Evolutionary conservation across 2,113 vertebrate species (phyloP), one percentile per base, ranked within the genome.

Genomic region (Ictalurus punctatus): DNA sequence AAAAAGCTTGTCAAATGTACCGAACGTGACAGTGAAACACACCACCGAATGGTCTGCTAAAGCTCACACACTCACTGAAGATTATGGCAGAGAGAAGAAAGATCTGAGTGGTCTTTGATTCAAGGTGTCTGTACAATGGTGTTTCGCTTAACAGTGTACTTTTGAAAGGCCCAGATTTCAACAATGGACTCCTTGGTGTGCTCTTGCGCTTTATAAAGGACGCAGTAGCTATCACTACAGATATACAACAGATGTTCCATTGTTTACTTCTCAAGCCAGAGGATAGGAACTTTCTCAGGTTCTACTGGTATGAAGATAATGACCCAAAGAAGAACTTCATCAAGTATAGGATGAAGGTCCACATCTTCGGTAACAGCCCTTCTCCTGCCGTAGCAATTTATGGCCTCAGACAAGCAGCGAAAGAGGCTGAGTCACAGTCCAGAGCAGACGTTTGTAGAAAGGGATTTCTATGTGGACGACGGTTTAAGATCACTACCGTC

Each of bases 191-290:
- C 3, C 40, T 89, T 34, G 80, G 85, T 0, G 61, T 91, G 6
- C 76, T 91, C 2, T 14, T 91, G 21, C 40, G 21, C 7, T 90
- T 90, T n/a, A 16, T 40, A 3, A 86, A 88, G n/a, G 86, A 90
- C 23, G 19, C 27, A 5, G 40, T 90, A 34, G 90, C 86, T 0
- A 12, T 92, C 0, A 91, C 86, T 54, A 83, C 86, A 1, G 85
- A 90, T 79, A 74, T 90, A 25, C 65, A 90, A 37, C 89, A 88
- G 52, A 87, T 91, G 89, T 91, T 91, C 19, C 63, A 90, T 52
- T 80, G 61, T 37, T 91, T 88, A 17, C 17, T 69, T 3, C 61
- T 89, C 1, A 30, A 48, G 25, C 34, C 83, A 56, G 88, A 88
- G 9, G 25, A 89, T 52, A 69, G 63, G 30, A 52, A 88, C 44